Percentiles rank a stretch among this genome's conserved stretches.
Evolutionary conservation across 2,888 invertebrate genomes (phyloP).

Genomic region (Holacanthella duospinosa): DNA sequence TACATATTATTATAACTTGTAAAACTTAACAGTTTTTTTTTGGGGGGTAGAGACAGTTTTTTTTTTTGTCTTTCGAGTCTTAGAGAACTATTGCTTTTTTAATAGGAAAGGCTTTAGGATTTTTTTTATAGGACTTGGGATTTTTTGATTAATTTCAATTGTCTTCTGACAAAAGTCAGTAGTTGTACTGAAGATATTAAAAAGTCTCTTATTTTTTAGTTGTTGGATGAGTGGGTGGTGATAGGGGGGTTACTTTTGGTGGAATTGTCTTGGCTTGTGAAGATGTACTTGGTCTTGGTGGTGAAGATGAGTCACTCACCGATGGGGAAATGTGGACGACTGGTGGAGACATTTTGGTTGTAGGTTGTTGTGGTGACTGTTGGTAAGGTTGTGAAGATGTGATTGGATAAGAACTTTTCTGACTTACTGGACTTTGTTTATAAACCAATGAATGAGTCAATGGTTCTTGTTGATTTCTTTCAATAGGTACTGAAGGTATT

Average conservation of each 20-base stretch:
- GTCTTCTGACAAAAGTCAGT: background rate
- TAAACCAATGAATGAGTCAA: background rate
- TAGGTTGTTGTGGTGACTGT: background rate
- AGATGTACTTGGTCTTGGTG: background rate
- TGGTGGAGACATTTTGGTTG: background rate
- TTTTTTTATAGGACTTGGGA: background rate
- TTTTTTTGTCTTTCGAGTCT: background rate
- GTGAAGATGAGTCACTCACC: background rate
- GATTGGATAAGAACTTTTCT: background rate
- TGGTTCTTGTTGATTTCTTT: background rate
- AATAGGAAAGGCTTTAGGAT: slow-evolving; percentile 5
- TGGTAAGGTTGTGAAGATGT: background rate
- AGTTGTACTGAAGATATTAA: background rate
- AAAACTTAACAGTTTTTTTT: background rate
- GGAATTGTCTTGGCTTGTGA: background rate
- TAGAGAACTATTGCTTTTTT: background rate
- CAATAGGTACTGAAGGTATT: background rate
- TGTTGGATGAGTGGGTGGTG: background rate
- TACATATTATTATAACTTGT: background rate
- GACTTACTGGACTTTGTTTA: background rate
- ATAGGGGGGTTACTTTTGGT: background rate
- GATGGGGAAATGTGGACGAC: background rate
- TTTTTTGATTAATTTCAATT: background rate
- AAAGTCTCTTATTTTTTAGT: background rate
- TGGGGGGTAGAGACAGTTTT: background rate